Base-by-base conservation (phyloP, 1,140 invertebrate species). In the Probaryconus sp. region DNA sequence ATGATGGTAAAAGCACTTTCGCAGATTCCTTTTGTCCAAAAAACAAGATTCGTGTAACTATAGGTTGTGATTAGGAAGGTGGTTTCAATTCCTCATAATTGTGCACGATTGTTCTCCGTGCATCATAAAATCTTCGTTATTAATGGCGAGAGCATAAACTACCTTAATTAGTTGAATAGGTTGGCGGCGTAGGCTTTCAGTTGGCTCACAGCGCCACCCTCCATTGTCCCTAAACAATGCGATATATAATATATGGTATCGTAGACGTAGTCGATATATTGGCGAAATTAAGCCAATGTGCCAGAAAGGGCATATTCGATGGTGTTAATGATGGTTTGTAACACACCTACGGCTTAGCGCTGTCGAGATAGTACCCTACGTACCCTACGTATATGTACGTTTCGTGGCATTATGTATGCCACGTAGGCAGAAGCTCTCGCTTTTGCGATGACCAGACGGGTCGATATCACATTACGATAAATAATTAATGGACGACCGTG, bases 401-500 rank as follows among this genome's bases (percentile, higher is more conserved):
- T 6, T 35, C 13, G 51, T 60, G 63, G 24, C 43, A 21, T 56
- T 33, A n/a, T n/a, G n/a, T n/a, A n/a, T 69, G 45, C 76, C 68
- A 74, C 51, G 58, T 47, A 50, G 20, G n/a, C 53, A 67, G n/a
- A n/a, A n/a, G n/a, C n/a, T n/a, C 67, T 83, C 70, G 73, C 67
- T 75, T 28, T 60, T 48, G 45, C 53, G 77, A 65, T 79, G 76
- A 68, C 82, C 81, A 82, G 80, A 86, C 82, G 79, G 82, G 84
- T 87, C 84, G 79, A 87, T 87, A 85, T 81, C 80, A 79, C 83
- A 87, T 87, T 86, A 85, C 80, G 79, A 85, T 86, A 84, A 87
- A 87, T 87, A 86, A 86, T 86, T 85, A 85, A 85, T 85, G 78
- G 55, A 24, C 53, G 68, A 26, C 31, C 30, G 63, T 64, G 77